Evolutionary conservation across 2,888 invertebrate species (phyloP).

Genomic region (Colostygia pectinataria): DNA sequence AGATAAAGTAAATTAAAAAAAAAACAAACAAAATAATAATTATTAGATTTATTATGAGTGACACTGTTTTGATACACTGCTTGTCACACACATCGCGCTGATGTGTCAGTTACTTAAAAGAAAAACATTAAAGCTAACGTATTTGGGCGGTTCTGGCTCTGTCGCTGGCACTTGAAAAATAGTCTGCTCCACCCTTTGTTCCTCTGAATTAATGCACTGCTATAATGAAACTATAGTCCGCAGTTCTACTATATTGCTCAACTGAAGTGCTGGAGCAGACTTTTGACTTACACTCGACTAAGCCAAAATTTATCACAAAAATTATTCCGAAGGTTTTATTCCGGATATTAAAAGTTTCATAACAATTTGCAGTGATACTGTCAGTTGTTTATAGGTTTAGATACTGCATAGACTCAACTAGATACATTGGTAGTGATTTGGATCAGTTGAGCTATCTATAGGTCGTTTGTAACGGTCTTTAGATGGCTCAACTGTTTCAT

Average conservation of each 20-base stretch:
- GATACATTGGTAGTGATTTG: too few species aligned
- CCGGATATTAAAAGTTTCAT: conserved; percentile 17
- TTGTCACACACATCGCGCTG: background rate
- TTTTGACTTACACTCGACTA: conserved; percentile 20
- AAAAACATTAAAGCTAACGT: conserved; percentile 30
- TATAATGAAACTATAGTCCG: conserved; percentile 30
- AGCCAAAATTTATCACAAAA: conserved; percentile 21
- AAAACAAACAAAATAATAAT: too few species aligned
- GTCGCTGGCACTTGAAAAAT: conserved; percentile 42
- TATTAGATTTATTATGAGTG: too few species aligned
- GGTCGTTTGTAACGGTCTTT: too few species aligned
- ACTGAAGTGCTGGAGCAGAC: conserved; percentile 23
- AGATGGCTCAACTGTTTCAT: too few species aligned
- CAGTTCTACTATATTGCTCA: conserved; percentile 21
- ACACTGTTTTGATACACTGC: background rate
- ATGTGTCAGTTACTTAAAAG: conserved; percentile 19
- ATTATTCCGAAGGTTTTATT: conserved; percentile 12
- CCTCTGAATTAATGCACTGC: conserved; percentile 35
- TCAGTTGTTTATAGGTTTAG: background rate
- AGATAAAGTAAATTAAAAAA: too few species aligned
- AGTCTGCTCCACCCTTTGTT: conserved; percentile 34
- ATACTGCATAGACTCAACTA: too few species aligned
- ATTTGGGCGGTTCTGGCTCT: conserved; percentile 34
- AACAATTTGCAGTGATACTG: background rate
- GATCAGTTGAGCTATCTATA: too few species aligned